Percentiles rank a stretch among this genome's conserved stretches.
Evolutionary conservation across 2,888 invertebrate species (phyloP).

Genomic region (Charanyca ferruginea): DNA sequence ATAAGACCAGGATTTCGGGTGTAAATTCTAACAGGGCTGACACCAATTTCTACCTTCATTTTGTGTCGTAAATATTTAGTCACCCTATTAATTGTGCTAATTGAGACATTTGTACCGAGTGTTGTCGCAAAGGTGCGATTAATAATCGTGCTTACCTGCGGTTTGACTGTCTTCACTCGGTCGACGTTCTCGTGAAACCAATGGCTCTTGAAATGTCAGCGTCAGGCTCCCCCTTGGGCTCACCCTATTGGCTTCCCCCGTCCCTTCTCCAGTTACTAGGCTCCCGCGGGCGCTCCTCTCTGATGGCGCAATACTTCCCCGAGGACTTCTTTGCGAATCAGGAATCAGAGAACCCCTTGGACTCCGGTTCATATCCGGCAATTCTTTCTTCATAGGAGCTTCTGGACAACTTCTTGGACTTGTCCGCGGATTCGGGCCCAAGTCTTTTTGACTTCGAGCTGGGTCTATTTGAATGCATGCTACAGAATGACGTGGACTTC

Average conservation of each 20-base stretch:
- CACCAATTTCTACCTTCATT: slow-evolving; percentile 32
- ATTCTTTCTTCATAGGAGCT: slow-evolving; percentile 84
- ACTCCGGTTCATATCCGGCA: slow-evolving; percentile 84
- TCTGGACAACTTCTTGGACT: slow-evolving; percentile 92
- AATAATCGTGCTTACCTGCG: slow-evolving; percentile 79
- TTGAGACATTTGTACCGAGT: not conserved
- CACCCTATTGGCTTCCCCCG: slow-evolving; percentile 79
- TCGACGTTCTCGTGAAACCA: slow-evolving; percentile 89
- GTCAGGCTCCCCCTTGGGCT: slow-evolving; percentile 92
- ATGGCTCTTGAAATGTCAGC: slow-evolving; percentile 92
- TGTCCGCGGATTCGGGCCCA: slow-evolving; percentile 89
- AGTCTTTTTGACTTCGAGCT: slow-evolving; percentile 85
- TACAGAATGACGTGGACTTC: slow-evolving; percentile 92
- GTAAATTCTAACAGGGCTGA: slow-evolving; percentile 25
- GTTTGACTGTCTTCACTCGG: slow-evolving; percentile 91
- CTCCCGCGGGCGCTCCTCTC: slow-evolving; percentile 87
- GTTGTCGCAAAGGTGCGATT: slow-evolving; percentile 3
- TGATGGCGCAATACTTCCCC: slow-evolving; percentile 92
- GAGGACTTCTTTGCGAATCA: slow-evolving; percentile 91
- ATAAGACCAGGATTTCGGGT: slow-evolving; percentile 32
- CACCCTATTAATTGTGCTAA: slow-evolving; percentile 23
- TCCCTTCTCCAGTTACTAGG: slow-evolving; percentile 78
- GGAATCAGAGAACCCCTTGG: slow-evolving; percentile 92
- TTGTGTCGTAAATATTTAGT: slow-evolving; percentile 29
- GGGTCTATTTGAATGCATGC: slow-evolving; percentile 88